Percentiles rank a stretch among this genome's conserved stretches.
Evolutionary conservation across 2,797 vertebrate species (phyloP).

Genomic region (Alauda arvensis): DNA sequence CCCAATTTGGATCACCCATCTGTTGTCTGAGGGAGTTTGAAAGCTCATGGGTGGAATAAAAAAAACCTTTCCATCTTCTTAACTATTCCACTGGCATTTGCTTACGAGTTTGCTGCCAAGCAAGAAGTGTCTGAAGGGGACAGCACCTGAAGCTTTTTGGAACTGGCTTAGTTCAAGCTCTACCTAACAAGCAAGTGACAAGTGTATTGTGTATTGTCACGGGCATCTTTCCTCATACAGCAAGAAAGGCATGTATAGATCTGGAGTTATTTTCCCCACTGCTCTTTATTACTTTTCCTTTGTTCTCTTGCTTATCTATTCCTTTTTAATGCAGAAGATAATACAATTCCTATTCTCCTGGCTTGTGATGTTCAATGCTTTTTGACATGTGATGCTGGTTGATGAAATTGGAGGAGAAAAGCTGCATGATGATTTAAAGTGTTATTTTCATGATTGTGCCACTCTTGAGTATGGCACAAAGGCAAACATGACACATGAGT

Average conservation of each 20-base stretch:
- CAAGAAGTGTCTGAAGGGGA: slow-evolving; percentile 52
- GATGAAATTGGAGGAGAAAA: slow-evolving; percentile 67
- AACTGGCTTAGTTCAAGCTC: slow-evolving; percentile 40
- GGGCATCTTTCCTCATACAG: slow-evolving; percentile 9
- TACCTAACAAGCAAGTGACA: slow-evolving; percentile 35
- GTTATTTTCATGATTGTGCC: slow-evolving; percentile 57
- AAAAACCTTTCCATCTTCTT: slow-evolving; percentile 34
- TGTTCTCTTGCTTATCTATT: slow-evolving; percentile 49
- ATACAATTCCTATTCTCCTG: slow-evolving; percentile 52
- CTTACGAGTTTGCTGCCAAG: slow-evolving; percentile 34
- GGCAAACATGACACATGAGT: slow-evolving; percentile 52
- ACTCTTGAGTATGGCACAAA: slow-evolving; percentile 57
- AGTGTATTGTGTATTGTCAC: slow-evolving; percentile 41
- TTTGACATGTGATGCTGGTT: slow-evolving; percentile 62
- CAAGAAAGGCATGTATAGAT: slow-evolving; percentile 38
- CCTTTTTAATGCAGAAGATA: slow-evolving; percentile 51
- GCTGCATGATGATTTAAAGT: slow-evolving; percentile 56
- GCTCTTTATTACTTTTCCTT: slow-evolving; percentile 53
- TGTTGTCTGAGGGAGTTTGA: slow-evolving; percentile 64
- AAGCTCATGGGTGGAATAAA: slow-evolving; percentile 56
- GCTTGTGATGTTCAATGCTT: slow-evolving; percentile 50
- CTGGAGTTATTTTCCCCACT: slow-evolving; percentile 39
- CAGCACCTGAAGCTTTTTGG: slow-evolving; percentile 61
- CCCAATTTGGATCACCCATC: slow-evolving; percentile 61
- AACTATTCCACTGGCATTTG: slow-evolving; percentile 56